Evolutionary conservation across 2,888 invertebrate genomes (phyloP), one percentile per base, ranked within the genome.

Genomic region (Myopa testacea): DNA sequence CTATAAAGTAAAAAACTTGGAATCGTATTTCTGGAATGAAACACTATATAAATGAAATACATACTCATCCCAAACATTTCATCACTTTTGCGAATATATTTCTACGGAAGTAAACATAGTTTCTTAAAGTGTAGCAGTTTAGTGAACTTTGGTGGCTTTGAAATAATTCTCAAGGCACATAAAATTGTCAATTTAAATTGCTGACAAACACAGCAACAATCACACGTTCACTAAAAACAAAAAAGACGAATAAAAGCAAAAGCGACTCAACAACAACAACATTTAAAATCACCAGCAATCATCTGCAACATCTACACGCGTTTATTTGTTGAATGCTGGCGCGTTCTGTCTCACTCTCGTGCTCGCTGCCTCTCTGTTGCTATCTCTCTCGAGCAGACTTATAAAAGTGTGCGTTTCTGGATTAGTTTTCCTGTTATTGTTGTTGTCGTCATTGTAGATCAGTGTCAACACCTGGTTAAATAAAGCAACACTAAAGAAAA

Each of bases 391-490:
- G 50, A 12, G 12, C 50, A 50, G 50, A 50, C 6, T 8, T 50
- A 12, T 12, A 50, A 8, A 50, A 50, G 69, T 74, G 37, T 74
- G 4, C 62, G 50, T 69, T 6, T 69, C 34, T 38, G 65, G 4
- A 38, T 65, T 34, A 37, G 2, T 65, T 6, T 65, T 10, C 1
- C 3, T 19, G 10, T 62, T 10, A 6, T 34, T 65, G 26, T 65
- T 12, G 3, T 86, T 84, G 86, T 86, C 87, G 88, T 87, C 86
- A 87, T 85, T 84, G 81, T 82, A 83, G 84, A 87, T 86, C 87
- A 86, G 84, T 83, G 82, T 86, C 86, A 86, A 86, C 87, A 87
- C 87, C 88, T 88, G 87, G 87, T 85, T 87, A 85, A 87, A 82
- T 86, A 86, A 83, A 84, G 85, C 85, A 86, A 81, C 84, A 82